Evolutionary conservation across 2,113 vertebrate species (phyloP).

Genomic region (Charadrius vociferus): DNA sequence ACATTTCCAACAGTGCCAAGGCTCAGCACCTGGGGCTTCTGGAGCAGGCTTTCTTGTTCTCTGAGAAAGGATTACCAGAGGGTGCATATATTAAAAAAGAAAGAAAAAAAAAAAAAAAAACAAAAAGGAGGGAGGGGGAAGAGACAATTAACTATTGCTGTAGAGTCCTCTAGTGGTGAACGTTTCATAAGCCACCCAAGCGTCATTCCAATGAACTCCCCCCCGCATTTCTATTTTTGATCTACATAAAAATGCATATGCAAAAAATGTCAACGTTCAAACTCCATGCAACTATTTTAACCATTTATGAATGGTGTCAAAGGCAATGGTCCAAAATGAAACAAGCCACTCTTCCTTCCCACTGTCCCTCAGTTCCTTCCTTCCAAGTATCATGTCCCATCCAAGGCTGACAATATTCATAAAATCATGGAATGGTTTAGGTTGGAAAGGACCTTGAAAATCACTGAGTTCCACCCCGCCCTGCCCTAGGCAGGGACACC

Average conservation of each 20-base stretch:
- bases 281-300: background rate
- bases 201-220: background rate
- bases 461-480: no score
- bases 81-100: no score
- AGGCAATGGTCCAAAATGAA: background rate
- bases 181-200: background rate
- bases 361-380: background rate
- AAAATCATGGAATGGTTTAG: no score
- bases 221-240: background rate
- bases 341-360: background rate
- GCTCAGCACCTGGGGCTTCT: background rate
- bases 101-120: no score
- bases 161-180: conserved; percentile 66
- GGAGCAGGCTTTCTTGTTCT: background rate
- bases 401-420: background rate
- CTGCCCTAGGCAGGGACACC: no score
- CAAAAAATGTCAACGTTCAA: background rate
- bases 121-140: no score
- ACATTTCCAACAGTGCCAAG: background rate
- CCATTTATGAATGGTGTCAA: background rate
- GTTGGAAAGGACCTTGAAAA: no score
- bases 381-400: rapidly evolving
- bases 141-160: conserved; percentile 12
- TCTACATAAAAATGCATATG: background rate
- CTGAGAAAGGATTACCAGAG: background rate